Evolutionary conservation across 1,140 invertebrate species (phyloP).

Genomic region (Lucilia cuprina): DNA sequence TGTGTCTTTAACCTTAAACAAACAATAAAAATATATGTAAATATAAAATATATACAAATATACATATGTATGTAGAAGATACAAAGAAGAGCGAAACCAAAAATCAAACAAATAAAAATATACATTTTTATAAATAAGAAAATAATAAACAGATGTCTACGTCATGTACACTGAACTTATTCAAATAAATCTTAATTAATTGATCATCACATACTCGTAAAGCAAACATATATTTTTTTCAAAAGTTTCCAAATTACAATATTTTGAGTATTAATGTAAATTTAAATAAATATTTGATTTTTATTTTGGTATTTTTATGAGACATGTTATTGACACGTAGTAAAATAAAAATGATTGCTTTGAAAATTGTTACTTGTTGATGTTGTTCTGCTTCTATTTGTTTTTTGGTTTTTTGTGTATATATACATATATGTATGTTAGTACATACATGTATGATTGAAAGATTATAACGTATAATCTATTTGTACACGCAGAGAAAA

Average conservation of each 20-base stretch:
- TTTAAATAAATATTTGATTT: constrained; percentile 5
- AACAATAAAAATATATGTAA: not conserved
- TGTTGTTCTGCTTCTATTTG: too few relatives aligned
- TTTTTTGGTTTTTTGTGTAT: too few relatives aligned
- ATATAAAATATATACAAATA: too few relatives aligned
- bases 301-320: constrained; percentile 22
- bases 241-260: not conserved
- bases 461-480: too few relatives aligned
- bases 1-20: not conserved
- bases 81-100: not conserved
- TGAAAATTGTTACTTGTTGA: not conserved
- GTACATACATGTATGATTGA: too few relatives aligned
- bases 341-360: not conserved
- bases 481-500: too few relatives aligned
- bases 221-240: not conserved
- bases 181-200: constrained; percentile 8
- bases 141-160: constrained; percentile 23
- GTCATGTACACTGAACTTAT: not conserved
- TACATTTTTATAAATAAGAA: not conserved
- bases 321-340: constrained; percentile 23
- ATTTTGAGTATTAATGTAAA: not conserved
- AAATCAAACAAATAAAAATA: not conserved
- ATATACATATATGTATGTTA: too few relatives aligned
- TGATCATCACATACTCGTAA: not conserved
- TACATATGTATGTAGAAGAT: not conserved